Percentiles rank a stretch among this genome's conserved stretches.
phyloP scores from a whole-genome alignment of 2,113 vertebrate species.

The Leptocoma aspasia region DNA sequence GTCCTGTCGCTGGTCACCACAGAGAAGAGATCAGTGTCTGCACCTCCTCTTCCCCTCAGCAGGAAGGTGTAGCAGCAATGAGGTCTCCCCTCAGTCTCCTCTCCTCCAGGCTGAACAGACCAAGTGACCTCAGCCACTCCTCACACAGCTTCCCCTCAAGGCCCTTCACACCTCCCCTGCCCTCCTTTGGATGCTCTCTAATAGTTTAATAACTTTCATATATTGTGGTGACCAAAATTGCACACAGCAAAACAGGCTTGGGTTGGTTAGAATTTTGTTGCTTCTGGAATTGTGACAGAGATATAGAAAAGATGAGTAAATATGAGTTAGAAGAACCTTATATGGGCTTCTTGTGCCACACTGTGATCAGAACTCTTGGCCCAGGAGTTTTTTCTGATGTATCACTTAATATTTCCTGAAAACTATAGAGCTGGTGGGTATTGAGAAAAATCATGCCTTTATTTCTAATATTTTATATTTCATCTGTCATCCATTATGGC shows the following conservation, averaged over 20 bases:
- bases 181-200: not conserved
- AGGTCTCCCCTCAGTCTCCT: not conserved
- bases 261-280: not conserved
- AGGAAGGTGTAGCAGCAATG: not conserved
- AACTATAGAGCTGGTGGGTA: not conserved
- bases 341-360: not conserved
- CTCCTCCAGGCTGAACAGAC: not conserved
- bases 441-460: not conserved
- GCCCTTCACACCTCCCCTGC: not conserved
- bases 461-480: not conserved
- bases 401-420: not conserved
- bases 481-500: not conserved
- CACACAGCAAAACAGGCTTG: not conserved
- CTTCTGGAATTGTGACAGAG: not conserved
- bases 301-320: not conserved
- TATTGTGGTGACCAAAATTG: not conserved
- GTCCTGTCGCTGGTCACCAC: not conserved
- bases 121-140: not conserved
- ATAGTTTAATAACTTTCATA: not conserved
- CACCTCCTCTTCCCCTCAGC: not conserved
- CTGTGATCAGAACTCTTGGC: not conserved
- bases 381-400: not conserved
- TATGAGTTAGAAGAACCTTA: not conserved
- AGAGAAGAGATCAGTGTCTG: not conserved
- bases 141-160: fast-evolving